Evolutionary conservation across 2,113 vertebrate species (phyloP), one percentile per base, ranked within the genome.

Genomic region (Chrysochloris asiatica): DNA sequence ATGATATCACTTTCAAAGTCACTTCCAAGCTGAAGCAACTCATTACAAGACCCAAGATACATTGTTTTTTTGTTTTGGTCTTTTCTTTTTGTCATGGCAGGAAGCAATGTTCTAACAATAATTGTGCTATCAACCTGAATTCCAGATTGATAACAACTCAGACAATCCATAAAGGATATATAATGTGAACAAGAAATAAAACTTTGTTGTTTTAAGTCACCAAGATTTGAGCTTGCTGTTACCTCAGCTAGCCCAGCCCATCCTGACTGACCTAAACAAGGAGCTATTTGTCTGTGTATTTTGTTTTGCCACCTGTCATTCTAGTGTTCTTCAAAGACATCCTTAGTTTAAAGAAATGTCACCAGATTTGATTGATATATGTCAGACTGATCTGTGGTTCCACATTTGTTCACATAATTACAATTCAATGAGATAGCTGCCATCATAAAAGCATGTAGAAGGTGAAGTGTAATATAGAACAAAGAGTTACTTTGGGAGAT

Each of bases 281-380:
- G 24, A 65, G 13, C 65, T 80, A 4, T 33, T 80, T 43, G 2
- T 47, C 71, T 54, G 86, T 65, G 56, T 61, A 26, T 30, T 91
- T 75, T 43, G 43, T 24, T 71, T 80, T n/a, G 43, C 30, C 4
- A 10, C 79, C 59, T 71, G 47, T 36, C 56, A 11, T 13, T 72
- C 56, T 22, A 26, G 16, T 78, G 38, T 61, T 81, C 79, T 86
- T 88, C 93, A 95, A 93, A 93, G 89, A 43, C n/a, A 54, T 11
- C 21, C 43, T 79, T n/a, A 71, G 38, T 79, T 91, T 59, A 87
- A 92, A 92, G 75, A 65, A 69, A n/a, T 82, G 7, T 30, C 30
- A n/a, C 26, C n/a, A 28, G 9, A 48, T 50, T 65, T 86, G 73
- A 93, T 30, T 21, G 30, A 82, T 33, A 47, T 0, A 21, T 2